These are phyloP conservation scores for Deilephila porcellus DNA, from an alignment of 2,888 invertebrate species.

Conservation along the genomic window DNA sequence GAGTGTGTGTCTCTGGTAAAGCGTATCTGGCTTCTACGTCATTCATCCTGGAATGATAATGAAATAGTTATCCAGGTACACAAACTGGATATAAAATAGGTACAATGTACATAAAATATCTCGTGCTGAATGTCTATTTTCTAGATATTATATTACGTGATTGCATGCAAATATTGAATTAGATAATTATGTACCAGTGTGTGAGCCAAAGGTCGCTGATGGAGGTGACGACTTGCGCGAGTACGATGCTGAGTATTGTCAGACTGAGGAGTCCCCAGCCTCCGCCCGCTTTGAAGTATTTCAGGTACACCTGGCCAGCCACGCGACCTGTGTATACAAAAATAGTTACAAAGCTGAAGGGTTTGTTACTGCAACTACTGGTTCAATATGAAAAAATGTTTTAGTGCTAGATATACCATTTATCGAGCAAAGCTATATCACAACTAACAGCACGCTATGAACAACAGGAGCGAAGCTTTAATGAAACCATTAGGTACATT, in stretches of 20 bases:
- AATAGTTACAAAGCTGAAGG: too few species aligned
- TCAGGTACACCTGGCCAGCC: conserved; percentile 85
- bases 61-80: background rate
- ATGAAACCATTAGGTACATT: too few species aligned
- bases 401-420: too few species aligned
- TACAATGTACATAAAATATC: background rate
- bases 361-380: too few species aligned
- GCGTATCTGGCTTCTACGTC: conserved; percentile 56
- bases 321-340: conserved; percentile 69
- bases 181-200: conserved; percentile 86
- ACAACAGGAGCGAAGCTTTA: too few species aligned
- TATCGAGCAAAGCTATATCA: too few species aligned
- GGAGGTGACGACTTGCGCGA: conserved; percentile 89
- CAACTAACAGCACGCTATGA: too few species aligned
- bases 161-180: too few species aligned
- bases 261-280: conserved; percentile 81
- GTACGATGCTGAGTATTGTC: conserved; percentile 83
- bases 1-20: conserved; percentile 22
- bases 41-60: conserved; percentile 72
- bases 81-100: background rate
- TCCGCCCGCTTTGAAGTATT: conserved; percentile 89
- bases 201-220: conserved; percentile 91
- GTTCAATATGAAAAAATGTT: too few species aligned
- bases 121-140: background rate
- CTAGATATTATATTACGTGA: background rate